Conservation (phyloP, 2,888 invertebrate species). For the Syrista parreyssii region DNA sequence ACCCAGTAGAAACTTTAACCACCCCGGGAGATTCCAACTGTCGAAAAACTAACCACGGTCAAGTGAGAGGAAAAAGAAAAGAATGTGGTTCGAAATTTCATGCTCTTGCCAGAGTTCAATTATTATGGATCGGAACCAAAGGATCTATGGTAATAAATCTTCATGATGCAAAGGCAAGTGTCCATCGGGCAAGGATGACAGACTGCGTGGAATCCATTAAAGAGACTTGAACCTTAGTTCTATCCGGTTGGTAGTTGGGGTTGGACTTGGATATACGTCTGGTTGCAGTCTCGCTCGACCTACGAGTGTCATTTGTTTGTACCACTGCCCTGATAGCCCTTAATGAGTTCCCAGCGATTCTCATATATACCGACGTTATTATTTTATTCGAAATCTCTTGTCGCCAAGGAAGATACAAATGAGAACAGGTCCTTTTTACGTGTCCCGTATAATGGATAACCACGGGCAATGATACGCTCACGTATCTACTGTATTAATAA, state of each 20-base stretch:
- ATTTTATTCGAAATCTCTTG: not conserved
- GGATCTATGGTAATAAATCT: not conserved
- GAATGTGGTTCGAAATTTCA: not conserved
- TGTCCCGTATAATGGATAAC: conserved; percentile 22
- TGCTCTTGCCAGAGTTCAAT: not conserved
- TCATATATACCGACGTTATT: conserved; percentile 2
- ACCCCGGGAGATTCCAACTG: not conserved
- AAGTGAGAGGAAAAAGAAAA: not conserved
- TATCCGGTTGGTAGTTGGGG: not conserved
- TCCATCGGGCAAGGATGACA: not conserved
- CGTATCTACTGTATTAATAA: conserved; percentile 22
- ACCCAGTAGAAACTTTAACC: not conserved
- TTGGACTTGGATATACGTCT: conserved; percentile 1
- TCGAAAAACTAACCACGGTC: not conserved
- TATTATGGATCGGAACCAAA: not conserved
- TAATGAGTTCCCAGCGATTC: conserved; percentile 20
- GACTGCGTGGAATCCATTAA: conserved; percentile 4
- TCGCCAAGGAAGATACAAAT: conserved; percentile 13
- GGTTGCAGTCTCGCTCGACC: conserved; percentile 22
- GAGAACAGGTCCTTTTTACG: conserved; percentile 10
- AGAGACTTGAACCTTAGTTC: conserved; percentile 2
- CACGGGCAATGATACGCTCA: conserved; percentile 21
- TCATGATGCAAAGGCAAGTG: not conserved
- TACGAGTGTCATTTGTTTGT: conserved; percentile 22
- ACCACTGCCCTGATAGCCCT: conserved; percentile 23